These are phyloP conservation scores for Pristionchus entomophagus DNA, from an alignment of 2,888 invertebrate species.

Conservation along the genomic window DNA sequence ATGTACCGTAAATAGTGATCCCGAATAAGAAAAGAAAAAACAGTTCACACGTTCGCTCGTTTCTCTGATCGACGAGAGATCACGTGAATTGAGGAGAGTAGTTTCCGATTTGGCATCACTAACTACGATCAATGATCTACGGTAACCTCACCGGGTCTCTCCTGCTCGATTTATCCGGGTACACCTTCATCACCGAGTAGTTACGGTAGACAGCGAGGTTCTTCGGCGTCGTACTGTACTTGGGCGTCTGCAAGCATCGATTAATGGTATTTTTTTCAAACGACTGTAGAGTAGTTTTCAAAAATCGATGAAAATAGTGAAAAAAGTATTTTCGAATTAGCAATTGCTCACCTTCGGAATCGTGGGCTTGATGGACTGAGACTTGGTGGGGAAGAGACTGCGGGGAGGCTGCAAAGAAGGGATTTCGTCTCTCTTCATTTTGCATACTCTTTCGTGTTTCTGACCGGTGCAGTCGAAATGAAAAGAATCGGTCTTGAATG, in stretches of 20 bases:
- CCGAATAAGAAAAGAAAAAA: too few species aligned
- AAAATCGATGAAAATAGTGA: not conserved
- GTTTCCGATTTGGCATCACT: too few species aligned
- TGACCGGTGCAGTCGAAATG: too few species aligned
- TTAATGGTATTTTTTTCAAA: not conserved
- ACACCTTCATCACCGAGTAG: conserved; percentile 21
- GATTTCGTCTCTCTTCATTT: too few species aligned
- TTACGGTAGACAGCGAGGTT: not conserved
- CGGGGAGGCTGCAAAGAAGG: not conserved
- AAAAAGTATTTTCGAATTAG: not conserved
- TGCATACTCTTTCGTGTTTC: too few species aligned
- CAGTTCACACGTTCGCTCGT: too few species aligned
- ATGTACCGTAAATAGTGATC: too few species aligned
- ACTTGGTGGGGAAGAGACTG: not conserved
- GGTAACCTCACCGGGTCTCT: conserved; percentile 4
- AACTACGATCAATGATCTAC: too few species aligned
- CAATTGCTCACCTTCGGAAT: not conserved
- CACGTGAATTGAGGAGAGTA: too few species aligned
- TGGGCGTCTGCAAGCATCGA: not conserved
- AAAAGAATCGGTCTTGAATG: too few species aligned
- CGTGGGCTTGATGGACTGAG: not conserved
- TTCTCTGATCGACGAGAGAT: too few species aligned
- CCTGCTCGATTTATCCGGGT: not conserved
- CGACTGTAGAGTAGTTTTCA: too few species aligned
- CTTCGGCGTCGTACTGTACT: not conserved